A percentile compares a stretch with the other conserved stretches of the same genome.
Evolutionary conservation across 2,797 vertebrate species (phyloP).

Genomic region (Notamacropus eugenii): DNA sequence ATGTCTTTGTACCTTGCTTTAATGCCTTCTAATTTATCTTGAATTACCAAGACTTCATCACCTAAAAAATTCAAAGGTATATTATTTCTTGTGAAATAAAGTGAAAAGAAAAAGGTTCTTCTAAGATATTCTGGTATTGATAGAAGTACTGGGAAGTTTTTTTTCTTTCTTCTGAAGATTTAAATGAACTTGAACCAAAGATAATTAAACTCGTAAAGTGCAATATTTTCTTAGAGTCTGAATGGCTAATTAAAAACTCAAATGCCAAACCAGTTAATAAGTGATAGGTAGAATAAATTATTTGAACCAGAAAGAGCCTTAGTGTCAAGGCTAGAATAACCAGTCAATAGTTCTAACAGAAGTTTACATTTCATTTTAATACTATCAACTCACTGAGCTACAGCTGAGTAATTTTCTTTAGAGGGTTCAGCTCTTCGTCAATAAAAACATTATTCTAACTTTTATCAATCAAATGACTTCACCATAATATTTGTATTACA

Average conservation of each 20-base stretch:
- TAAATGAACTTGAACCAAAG: conserved; percentile 14
- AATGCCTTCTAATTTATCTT: conserved; percentile 97
- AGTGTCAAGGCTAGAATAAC: neutral
- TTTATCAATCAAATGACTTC: neutral
- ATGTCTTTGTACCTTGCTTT: conserved; percentile 96
- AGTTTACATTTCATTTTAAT: neutral
- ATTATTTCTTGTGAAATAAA: conserved; percentile 63
- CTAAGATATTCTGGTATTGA: conserved; percentile 5
- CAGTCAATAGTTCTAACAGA: neutral
- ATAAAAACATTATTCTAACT: neutral
- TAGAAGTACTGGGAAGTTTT: neutral
- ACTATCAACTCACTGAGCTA: neutral
- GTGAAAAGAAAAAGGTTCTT: neutral
- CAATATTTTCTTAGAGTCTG: conserved; percentile 18
- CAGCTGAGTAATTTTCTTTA: neutral
- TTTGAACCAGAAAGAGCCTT: neutral
- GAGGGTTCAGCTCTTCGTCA: conserved; percentile 9
- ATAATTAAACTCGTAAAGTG: conserved; percentile 17
- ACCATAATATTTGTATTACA: neutral
- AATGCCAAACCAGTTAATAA: neutral
- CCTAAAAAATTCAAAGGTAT: conserved; percentile 86
- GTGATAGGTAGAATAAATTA: neutral
- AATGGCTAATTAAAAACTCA: conserved; percentile 17
- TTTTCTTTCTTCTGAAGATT: conserved; percentile 39
- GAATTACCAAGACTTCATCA: conserved; percentile 97